A percentile compares a stretch with the other conserved stretches of the same genome.
Conservation (phyloP, 2,888 invertebrate genomes). For the Scaptodrosophila latifasciaeformis region DNA sequence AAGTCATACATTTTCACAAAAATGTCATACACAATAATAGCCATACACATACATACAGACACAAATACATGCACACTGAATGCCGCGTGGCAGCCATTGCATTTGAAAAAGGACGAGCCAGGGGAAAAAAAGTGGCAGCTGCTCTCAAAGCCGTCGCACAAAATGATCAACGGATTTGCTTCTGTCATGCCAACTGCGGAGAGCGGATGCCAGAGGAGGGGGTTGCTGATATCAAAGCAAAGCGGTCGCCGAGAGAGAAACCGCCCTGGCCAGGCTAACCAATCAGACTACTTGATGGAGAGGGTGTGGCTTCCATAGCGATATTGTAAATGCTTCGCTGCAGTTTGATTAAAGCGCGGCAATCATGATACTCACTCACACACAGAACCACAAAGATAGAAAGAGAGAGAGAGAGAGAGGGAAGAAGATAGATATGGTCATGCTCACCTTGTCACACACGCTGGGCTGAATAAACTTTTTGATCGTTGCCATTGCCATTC, state of each 20-base stretch:
- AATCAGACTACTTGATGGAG: slow-evolving; percentile 45
- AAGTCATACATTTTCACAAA: slow-evolving; percentile 61
- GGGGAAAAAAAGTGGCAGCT: slow-evolving; percentile 53
- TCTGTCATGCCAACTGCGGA: neutral
- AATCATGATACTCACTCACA: neutral
- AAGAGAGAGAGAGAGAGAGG: too few relatives aligned
- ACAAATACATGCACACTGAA: slow-evolving; percentile 20
- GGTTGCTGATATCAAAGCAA: slow-evolving; percentile 56
- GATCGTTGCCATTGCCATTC: slow-evolving; percentile 71
- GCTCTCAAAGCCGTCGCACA: slow-evolving; percentile 18
- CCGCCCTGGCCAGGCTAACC: slow-evolving; percentile 48
- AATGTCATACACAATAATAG: slow-evolving; percentile 45
- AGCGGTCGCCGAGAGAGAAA: slow-evolving; percentile 17
- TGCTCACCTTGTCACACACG: slow-evolving; percentile 12
- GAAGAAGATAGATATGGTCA: slow-evolving; percentile 7
- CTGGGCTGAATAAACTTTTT: slow-evolving; percentile 38
- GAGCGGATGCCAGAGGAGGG: slow-evolving; percentile 4
- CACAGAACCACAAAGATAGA: neutral
- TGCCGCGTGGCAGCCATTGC: slow-evolving; percentile 14
- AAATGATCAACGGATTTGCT: slow-evolving; percentile 23
- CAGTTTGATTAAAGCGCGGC: slow-evolving; percentile 47
- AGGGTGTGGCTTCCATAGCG: slow-evolving; percentile 39
- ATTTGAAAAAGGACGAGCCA: slow-evolving; percentile 27
- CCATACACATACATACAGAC: slow-evolving; percentile 15
- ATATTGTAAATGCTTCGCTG: slow-evolving; percentile 8